Evolutionary conservation across 2,797 vertebrate genomes (phyloP), one percentile per base, ranked within the genome.

Genomic region (Sebastiscus tertius): DNA sequence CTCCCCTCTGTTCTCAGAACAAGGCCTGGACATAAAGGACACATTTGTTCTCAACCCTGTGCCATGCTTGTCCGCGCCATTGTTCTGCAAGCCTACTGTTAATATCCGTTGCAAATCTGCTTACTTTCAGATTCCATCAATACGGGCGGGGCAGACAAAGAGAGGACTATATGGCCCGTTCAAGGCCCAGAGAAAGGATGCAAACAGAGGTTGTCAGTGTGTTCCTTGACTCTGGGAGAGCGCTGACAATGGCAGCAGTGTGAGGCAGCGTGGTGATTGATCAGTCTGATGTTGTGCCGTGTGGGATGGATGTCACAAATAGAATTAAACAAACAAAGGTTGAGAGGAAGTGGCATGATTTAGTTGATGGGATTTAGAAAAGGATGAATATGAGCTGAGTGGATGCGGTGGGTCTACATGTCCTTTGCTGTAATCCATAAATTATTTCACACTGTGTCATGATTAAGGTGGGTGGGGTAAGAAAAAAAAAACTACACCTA

Each of bases 71-170:
- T 88, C 84, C n/a, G 26, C 26, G 9, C 91, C 91, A 95, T 95
- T 96, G 95, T 96, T 94, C 93, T 76, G 78, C 33, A 42, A 58
- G 84, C 87, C 91, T 89, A 90, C 93, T 90, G 89, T 94, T 94
- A 94, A 95, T 94, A 94, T 95, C 93, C 89, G 86, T 94, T 89
- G 87, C 88, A 93, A 94, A 95, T 95, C 94, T 94, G 94, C 94
- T 95, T 95, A 94, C 94, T 95, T 95, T 94, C 93, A 94, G 93
- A 96, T 95, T 95, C 94, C 93, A 87, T 92, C 91, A 87, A 88
- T 92, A 89, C 72, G 81, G 88, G 86, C 62, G 75, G 88, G 75
- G 80, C 20, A 70, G 75, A 95, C 94, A 95, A 95, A 94, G 94
- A 79, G 82, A 27, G 64, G 85, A 84, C 92, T 95, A 91, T 95